phyloP scores from a whole-genome alignment of 2,113 vertebrate species.

The Ivindomyrus marchei region DNA sequence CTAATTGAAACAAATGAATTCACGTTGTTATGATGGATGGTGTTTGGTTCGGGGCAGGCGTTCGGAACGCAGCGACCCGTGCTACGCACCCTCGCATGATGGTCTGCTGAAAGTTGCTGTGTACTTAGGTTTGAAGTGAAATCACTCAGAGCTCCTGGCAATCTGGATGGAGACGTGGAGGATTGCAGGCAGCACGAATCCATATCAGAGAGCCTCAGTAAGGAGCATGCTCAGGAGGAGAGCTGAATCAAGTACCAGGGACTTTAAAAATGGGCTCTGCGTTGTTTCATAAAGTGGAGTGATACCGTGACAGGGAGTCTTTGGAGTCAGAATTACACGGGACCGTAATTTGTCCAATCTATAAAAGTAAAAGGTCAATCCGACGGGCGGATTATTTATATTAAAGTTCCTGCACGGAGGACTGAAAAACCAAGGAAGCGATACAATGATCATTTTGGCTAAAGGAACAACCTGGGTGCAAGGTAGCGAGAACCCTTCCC shows the following conservation, averaged over 20 bases:
- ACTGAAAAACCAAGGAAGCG: background rate
- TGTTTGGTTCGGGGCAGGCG: constrained; percentile 22
- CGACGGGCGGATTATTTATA: background rate
- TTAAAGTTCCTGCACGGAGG: background rate
- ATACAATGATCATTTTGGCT: background rate
- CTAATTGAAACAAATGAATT: constrained; percentile 45
- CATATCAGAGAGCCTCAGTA: background rate
- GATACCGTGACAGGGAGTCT: background rate
- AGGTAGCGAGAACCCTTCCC: background rate
- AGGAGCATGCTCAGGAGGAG: background rate
- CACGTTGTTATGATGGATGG: constrained; percentile 21
- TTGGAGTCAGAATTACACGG: background rate
- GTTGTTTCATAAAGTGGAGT: background rate
- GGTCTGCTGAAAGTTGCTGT: constrained; percentile 53
- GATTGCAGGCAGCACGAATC: background rate
- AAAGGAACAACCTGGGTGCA: background rate
- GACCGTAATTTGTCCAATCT: background rate
- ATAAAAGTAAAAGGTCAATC: background rate
- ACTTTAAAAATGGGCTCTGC: background rate
- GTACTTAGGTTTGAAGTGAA: constrained; percentile 43
- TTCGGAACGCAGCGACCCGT: constrained; percentile 29
- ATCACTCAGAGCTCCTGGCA: constrained; percentile 34
- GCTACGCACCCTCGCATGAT: constrained; percentile 48
- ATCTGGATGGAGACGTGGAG: background rate
- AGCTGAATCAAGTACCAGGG: too few relatives aligned